Percentiles rank a stretch among this genome's conserved stretches.
These are phyloP conservation scores for Micropoecilia bifurca DNA, from an alignment of 2,797 vertebrate species.

Conservation along the genomic window DNA sequence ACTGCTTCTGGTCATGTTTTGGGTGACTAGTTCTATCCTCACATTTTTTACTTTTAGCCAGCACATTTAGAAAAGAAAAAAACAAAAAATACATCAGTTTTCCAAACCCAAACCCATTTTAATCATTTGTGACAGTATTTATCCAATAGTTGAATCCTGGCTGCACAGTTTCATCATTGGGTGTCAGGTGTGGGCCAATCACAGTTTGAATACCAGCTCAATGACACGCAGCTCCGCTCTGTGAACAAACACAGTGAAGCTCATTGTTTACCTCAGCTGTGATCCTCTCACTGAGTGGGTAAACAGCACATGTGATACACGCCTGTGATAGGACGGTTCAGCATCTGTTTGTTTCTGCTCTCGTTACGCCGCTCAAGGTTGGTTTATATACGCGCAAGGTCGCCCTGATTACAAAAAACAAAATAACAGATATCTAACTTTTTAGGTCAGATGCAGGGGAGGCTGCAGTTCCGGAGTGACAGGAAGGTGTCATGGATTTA, in stretches of 20 bases:
- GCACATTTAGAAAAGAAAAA: neutral
- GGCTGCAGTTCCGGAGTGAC: conserved; percentile 9
- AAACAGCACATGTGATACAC: conserved; percentile 27
- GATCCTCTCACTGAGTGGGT: conserved; percentile 44
- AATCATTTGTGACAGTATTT: neutral
- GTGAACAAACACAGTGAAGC: conserved; percentile 44
- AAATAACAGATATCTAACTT: conserved; percentile 42
- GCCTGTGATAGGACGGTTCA: conserved; percentile 29
- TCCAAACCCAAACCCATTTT: neutral
- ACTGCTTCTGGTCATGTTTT: neutral
- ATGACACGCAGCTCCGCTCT: conserved; percentile 14
- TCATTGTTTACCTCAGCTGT: conserved; percentile 60
- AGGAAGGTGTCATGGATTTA: neutral
- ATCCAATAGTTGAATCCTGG: neutral
- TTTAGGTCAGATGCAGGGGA: conserved; percentile 14
- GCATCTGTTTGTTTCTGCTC: conserved; percentile 50
- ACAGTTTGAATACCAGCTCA: conserved; percentile 13
- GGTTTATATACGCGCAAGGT: conserved; percentile 54
- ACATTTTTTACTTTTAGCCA: neutral
- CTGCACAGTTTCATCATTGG: neutral
- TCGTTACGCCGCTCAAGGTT: conserved; percentile 64
- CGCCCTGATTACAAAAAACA: conserved; percentile 54
- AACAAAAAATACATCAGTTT: neutral
- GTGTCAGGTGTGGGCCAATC: neutral
- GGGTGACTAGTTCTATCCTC: neutral